Evolutionary conservation across 2,888 invertebrate genomes (phyloP), one percentile per base, ranked within the genome.

Genomic region (Prenolepis imparis): DNA sequence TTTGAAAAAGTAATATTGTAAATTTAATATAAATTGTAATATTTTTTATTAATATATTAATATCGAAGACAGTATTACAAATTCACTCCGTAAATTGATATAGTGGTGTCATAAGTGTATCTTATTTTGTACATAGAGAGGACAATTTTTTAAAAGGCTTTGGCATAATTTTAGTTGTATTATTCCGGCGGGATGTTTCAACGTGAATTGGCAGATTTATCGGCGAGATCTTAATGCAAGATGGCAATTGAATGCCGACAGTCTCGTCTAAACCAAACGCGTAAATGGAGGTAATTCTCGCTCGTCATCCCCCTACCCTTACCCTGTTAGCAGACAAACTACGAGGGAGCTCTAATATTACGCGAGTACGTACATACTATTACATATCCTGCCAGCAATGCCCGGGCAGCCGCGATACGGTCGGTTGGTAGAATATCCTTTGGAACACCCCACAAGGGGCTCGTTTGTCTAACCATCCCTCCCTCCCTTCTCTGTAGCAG

Each of bases 371-470:
- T 92, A 93, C 92, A 92, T 92, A 93, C 91, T 91, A 93, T 93
- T 93, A 93, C 90, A 93, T 59, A 81, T 91, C 86, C 90, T 90
- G 87, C 90, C 82, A 87, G 91, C 91, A 91, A 90, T 91, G 91
- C 89, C 89, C 88, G 88, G 86, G 88, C 89, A 87, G 82, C 91
- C 86, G 88, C 90, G 91, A 91, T 91, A 92, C 88, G 91, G 90
- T 92, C 88, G 91, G 91, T 92, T 91, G 92, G 91, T 92, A 91
- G 91, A 91, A 89, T 93, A 92, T 92, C 93, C 92, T 93, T 92
- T 88, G 91, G 88, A 92, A 93, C 93, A 93, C 92, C 92, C 93
- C 93, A 90, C 93, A 93, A 93, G 93, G 92, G 92, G 92, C 92
- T 93, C 93, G 92, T 93, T 93, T 92, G 92, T 93, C 92, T 92